Conservation (phyloP, 2,797 vertebrate species). For the Rhinogobio ventralis region DNA sequence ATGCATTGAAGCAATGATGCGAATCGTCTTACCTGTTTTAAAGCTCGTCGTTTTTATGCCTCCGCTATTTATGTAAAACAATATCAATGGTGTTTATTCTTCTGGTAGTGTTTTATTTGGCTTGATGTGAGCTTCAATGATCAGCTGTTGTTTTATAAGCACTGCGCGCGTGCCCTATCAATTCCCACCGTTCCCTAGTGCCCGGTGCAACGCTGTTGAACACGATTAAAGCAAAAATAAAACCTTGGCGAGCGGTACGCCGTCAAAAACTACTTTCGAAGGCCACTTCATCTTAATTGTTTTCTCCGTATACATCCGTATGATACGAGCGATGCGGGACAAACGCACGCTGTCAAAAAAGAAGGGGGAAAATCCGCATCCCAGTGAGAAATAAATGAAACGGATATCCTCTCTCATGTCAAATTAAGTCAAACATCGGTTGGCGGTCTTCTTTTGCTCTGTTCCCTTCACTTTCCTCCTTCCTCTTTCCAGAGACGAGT, state of each 20-base stretch:
- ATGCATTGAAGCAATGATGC: neutral
- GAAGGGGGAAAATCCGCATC: conserved; percentile 63
- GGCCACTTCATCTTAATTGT: conserved; percentile 42
- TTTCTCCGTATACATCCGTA: conserved; percentile 40
- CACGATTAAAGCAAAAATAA: conserved; percentile 40
- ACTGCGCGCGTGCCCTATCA: conserved; percentile 31
- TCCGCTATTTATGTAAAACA: neutral
- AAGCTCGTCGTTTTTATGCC: conserved; percentile 3
- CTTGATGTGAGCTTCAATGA: conserved; percentile 18
- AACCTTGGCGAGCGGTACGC: conserved; percentile 7
- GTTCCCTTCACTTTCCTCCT: conserved; percentile 21
- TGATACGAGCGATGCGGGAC: conserved; percentile 49
- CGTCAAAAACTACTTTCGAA: conserved; percentile 49
- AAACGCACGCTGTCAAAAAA: conserved; percentile 50
- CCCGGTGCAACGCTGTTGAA: conserved; percentile 33
- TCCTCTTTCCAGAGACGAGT: neutral
- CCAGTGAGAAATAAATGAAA: conserved; percentile 52
- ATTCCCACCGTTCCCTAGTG: conserved; percentile 34
- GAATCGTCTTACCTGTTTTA: conserved; percentile 45
- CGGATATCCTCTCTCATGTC: conserved; percentile 40
- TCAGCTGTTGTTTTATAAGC: conserved; percentile 20
- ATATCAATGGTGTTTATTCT: conserved; percentile 30
- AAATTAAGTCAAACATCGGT: conserved; percentile 41
- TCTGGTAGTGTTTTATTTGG: conserved; percentile 30
- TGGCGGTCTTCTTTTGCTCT: neutral